Evolutionary conservation across 2,888 invertebrate genomes (phyloP).

Genomic region (Metopia argyrocephala): DNA sequence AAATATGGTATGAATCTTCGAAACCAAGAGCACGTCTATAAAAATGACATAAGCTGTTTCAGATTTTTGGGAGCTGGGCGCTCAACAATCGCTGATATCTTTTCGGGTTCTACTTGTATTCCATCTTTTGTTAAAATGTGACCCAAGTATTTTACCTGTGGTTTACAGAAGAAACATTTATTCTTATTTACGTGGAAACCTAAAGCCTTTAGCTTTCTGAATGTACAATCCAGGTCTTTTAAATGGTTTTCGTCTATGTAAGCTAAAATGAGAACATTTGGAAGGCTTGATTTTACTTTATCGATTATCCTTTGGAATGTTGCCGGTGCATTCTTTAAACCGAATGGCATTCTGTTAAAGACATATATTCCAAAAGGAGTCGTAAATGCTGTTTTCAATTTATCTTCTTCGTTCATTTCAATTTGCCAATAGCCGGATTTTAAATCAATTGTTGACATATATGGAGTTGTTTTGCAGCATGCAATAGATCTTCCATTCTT

Average conservation of each 20-base stretch:
- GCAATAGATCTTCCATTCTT: conserved; percentile 73
- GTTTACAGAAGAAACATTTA: conserved; percentile 61
- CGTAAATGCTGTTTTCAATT: conserved; percentile 70
- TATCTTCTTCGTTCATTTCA: conserved; percentile 66
- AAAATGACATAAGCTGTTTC: conserved; percentile 67
- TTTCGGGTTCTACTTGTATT: conserved; percentile 68
- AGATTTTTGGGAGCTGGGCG: conserved; percentile 58
- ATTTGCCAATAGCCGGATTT: conserved; percentile 75
- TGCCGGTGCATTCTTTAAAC: conserved; percentile 69
- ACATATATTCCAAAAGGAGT: conserved; percentile 71
- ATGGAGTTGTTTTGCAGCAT: conserved; percentile 64
- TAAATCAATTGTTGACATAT: conserved; percentile 73
- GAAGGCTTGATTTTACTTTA: conserved; percentile 61
- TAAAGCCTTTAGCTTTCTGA: conserved; percentile 51
- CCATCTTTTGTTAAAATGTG: conserved; percentile 69
- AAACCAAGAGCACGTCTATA: conserved; percentile 71
- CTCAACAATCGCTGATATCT: conserved; percentile 67
- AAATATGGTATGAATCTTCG: conserved; percentile 61
- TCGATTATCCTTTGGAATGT: conserved; percentile 70
- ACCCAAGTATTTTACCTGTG: conserved; percentile 68
- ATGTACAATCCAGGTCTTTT: conserved; percentile 63
- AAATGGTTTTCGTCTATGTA: conserved; percentile 70
- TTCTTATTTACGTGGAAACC: conserved; percentile 67
- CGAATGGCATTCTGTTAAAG: conserved; percentile 73
- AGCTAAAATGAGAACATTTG: conserved; percentile 52